phyloP scores from a whole-genome alignment of 2,888 invertebrate genomes.

The Allolobophora icterica region DNA sequence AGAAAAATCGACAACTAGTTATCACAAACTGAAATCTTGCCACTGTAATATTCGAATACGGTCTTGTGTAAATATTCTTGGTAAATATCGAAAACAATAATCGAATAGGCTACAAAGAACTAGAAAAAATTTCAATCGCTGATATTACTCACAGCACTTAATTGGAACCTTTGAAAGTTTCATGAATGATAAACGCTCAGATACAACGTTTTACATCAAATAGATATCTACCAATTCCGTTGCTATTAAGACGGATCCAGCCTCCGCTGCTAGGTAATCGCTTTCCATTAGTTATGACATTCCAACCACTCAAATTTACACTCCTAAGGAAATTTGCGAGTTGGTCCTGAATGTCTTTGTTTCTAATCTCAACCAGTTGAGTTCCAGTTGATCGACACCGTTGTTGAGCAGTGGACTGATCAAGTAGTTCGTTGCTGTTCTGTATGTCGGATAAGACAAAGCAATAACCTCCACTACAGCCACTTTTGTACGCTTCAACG shows the following conservation, averaged over 20 bases:
- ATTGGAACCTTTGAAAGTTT: background rate
- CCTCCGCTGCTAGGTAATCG: background rate
- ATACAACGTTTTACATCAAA: background rate
- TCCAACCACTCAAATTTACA: background rate
- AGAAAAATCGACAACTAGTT: too few relatives aligned
- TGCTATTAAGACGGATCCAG: background rate
- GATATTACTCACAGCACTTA: too few relatives aligned
- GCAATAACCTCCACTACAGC: constrained; percentile 17
- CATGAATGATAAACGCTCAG: background rate
- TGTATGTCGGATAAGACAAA: background rate
- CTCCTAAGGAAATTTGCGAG: background rate
- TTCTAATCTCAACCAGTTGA: background rate
- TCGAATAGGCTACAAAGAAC: too few relatives aligned
- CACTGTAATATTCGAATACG: too few relatives aligned
- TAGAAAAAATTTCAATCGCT: too few relatives aligned
- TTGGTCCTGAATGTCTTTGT: background rate
- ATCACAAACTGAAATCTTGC: too few relatives aligned
- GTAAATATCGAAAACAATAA: too few relatives aligned
- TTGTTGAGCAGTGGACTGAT: background rate
- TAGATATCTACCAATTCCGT: background rate
- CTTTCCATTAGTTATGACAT: background rate
- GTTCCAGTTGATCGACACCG: background rate
- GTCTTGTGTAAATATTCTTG: too few relatives aligned
- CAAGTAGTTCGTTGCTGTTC: background rate
- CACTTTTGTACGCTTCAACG: background rate